Evolutionary conservation across 2,888 invertebrate genomes (phyloP), one percentile per base, ranked within the genome.

Genomic region (Himalopsyche anomala): DNA sequence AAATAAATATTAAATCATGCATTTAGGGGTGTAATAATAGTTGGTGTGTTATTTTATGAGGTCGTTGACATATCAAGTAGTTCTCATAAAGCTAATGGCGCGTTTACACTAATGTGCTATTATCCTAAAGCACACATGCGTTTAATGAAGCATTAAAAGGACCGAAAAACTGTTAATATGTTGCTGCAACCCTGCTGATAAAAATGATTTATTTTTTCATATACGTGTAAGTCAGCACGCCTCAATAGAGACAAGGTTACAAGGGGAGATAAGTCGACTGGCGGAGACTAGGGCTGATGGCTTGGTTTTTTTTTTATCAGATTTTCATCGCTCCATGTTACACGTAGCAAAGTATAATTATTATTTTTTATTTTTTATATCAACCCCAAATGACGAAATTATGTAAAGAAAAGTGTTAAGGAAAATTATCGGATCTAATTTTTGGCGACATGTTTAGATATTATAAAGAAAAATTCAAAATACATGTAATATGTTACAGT

Each of bases 151-250:
- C 19, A 62, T 62, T 62, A 62, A 62, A 62, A 62, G 28, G 62
- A 62, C 62, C 19, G 62, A 62, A 62, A 62, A 62, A 62, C 62
- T 62, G 62, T 62, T 62, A 62, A 62, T 62, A 62, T 62, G 62
- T 62, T 62, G 62, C 62, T 62, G 62, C 62, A 62, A 11, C 19
- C 62, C 62, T 28, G 28, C 62, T 62, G 62, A 62, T 62, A 62
- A 62, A 62, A 19, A 28, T 62, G 62, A 62, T 62, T 62, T 62
- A 62, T 62, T 62, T 62, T 51, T 62, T 62, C 62, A 62, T 62
- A 56, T n/a, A 62, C 62, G 19, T 62, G 62, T 62, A 62, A 62
- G 19, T 62, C 62, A 28, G n/a, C 19, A 3, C 62, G 62, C 62
- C 28, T 62, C 62, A 62, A 62, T 28, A 28, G 62, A 28, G 11